Base-by-base conservation (phyloP, 2,797 vertebrate genomes). In the Eidolon dupreanum region DNA sequence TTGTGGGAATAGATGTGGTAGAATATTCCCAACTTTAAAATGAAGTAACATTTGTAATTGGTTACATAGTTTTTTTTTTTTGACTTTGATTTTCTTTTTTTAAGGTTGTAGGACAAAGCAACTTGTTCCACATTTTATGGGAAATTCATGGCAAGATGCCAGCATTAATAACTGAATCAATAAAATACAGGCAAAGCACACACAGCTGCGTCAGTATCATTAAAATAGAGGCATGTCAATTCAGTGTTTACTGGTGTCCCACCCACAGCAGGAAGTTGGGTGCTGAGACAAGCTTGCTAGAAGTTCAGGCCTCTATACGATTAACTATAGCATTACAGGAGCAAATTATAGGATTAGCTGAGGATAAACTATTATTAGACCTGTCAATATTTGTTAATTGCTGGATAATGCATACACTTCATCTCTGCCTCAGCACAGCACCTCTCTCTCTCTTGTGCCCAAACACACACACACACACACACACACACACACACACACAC, bases 291-390 rank as follows among this genome's bases (percentile, higher is more conserved):
- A 68, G 84, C 61, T 93, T 74, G 7, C 46, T 95, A 8, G 61
- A 73, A 43, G 24, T 97, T 85, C 66, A 81, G 41, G 53, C 36
- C 61, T 81, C 78, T 6, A 43, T 9, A 11, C 43, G 91, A 70
- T 95, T 74, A 98, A 59, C 17, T 38, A 2, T 53, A 91, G 70
- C 66, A 79, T 77, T 96, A 68, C 41, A 66, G 71, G 78, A 88
- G 49, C 65, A 94, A 92, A 87, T 96, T 78, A 89, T 28, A 95
- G 93, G 97, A 97, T 97, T 97, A 97, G 33, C 66, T 57, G 66
- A 88, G 94, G 97, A 93, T 95, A 77, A 96, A 82, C 90, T 97
- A 93, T 97, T 96, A 93, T 97, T 96, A 96, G 90, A 77, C 38
- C 81, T 94, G 95, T 90, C 96, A 84, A 85, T 97, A 84, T 94